phyloP scores from a whole-genome alignment of 2,888 invertebrate genomes.

The Drosophila neutralis region DNA sequence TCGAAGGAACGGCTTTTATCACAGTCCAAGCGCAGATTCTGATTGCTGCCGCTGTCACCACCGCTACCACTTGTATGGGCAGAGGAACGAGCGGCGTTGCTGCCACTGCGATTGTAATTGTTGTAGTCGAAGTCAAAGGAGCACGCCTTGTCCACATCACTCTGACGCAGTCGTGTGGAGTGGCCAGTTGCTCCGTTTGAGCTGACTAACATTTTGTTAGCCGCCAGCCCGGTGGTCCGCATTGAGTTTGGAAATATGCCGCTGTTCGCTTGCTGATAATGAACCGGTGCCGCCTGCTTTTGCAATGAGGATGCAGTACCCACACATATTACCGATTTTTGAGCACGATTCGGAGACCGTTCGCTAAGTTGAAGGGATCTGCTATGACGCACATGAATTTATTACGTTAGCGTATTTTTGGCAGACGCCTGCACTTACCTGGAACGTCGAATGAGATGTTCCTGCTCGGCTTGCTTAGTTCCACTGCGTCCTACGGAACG shows the following conservation, averaged over 20 bases:
- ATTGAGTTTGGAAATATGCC: constrained; percentile 79
- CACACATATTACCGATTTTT: constrained; percentile 83
- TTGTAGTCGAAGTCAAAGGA: constrained; percentile 84
- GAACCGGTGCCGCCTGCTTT: constrained; percentile 15
- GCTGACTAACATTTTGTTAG: constrained; percentile 56
- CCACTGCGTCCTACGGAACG: constrained; percentile 77
- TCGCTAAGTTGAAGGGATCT: constrained; percentile 89
- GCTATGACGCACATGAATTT: constrained; percentile 15
- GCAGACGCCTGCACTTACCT: constrained; percentile 71
- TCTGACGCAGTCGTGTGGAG: constrained; percentile 60
- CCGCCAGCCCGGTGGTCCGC: constrained; percentile 60
- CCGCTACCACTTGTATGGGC: constrained; percentile 48
- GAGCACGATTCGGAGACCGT: constrained; percentile 85
- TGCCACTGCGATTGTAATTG: constrained; percentile 70
- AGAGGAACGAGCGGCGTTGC: constrained; percentile 16
- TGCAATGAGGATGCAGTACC: constrained; percentile 57
- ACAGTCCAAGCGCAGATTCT: constrained; percentile 81
- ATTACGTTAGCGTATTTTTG: not conserved
- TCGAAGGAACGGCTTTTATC: constrained; percentile 85
- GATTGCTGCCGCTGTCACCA: constrained; percentile 73
- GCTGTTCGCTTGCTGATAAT: constrained; percentile 62
- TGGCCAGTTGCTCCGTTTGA: constrained; percentile 38
- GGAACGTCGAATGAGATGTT: constrained; percentile 84
- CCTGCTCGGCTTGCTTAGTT: constrained; percentile 80
- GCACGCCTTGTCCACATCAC: constrained; percentile 83